A percentile compares a stretch with the other conserved stretches of the same genome.
These are phyloP conservation scores for Drosophila neotestacea DNA, from an alignment of 2,888 invertebrate species.

Conservation along the genomic window DNA sequence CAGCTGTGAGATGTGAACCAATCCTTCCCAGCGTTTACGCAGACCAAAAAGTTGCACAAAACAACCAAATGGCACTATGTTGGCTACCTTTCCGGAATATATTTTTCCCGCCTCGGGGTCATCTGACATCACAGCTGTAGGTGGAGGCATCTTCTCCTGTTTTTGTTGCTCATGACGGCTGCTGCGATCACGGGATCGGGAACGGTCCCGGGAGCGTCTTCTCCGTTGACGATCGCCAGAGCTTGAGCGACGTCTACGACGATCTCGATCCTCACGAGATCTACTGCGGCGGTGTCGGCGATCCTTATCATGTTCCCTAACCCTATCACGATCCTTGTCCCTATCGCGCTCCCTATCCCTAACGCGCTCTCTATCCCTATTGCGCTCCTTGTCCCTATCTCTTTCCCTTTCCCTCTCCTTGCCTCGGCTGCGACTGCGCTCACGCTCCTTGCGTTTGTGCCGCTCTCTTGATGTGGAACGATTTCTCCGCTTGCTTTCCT, in stretches of 20 bases:
- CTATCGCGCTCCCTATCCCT: constrained; percentile 31
- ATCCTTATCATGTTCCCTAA: constrained; percentile 38
- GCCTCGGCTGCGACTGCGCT: constrained; percentile 38
- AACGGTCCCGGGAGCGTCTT: constrained; percentile 45
- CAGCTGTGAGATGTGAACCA: constrained; percentile 98
- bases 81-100: constrained; percentile 96
- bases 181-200: constrained; percentile 60
- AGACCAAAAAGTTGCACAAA: constrained; percentile 98
- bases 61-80: constrained; percentile 98
- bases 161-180: constrained; percentile 73
- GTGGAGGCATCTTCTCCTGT: constrained; percentile 81
- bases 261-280: constrained; percentile 44
- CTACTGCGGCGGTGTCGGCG: constrained; percentile 39
- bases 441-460: constrained; percentile 51
- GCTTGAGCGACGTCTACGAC: constrained; percentile 36
- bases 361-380: constrained; percentile 35
- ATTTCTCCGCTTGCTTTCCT: constrained; percentile 41
- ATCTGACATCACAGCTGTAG: constrained; percentile 86
- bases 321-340: constrained; percentile 39
- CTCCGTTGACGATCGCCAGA: constrained; percentile 40
- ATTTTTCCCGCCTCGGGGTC: constrained; percentile 94
- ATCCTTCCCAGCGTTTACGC: constrained; percentile 95
- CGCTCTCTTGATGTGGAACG: constrained; percentile 65
- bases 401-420: constrained; percentile 24
- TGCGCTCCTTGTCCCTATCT: constrained; percentile 19